Conservation (phyloP, 2,888 invertebrate genomes). For the Ypsolopha scabrella region DNA sequence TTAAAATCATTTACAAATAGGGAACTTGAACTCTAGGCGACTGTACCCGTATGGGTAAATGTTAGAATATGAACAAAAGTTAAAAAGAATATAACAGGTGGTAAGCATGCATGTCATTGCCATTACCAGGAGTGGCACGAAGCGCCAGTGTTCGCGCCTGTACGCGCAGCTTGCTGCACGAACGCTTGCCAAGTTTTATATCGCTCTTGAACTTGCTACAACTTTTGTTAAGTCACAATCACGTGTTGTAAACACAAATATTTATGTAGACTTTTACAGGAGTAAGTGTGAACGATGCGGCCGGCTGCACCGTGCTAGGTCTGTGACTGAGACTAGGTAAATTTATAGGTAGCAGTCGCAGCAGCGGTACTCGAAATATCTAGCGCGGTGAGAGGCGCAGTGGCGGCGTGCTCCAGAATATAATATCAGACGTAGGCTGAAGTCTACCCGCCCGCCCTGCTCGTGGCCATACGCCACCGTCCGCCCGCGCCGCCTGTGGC, state of each 20-base stretch:
- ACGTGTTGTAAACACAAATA: slow-evolving; percentile 4
- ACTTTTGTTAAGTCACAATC: slow-evolving; percentile 6
- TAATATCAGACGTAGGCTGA: slow-evolving; percentile 57
- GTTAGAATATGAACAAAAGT: no score
- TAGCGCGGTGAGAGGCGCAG: slow-evolving; percentile 60
- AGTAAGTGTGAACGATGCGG: slow-evolving; percentile 29
- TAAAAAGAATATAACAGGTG: no score
- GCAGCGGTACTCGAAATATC: slow-evolving; percentile 68
- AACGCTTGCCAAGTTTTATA: slow-evolving; percentile 11
- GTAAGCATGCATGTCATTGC: no score
- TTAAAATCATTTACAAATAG: no score
- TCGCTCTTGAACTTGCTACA: slow-evolving; percentile 10
- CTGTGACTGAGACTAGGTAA: slow-evolving; percentile 59
- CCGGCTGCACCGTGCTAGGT: slow-evolving; percentile 52
- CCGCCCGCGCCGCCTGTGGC: slow-evolving; percentile 16
- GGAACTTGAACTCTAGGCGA: no score
- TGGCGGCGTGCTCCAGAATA: slow-evolving; percentile 67
- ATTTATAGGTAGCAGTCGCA: slow-evolving; percentile 52
- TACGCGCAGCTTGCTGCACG: slow-evolving; percentile 5
- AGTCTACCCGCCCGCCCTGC: slow-evolving; percentile 26
- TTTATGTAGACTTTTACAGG: slow-evolving; percentile 6
- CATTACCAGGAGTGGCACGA: no score
- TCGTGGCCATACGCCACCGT: slow-evolving; percentile 23
- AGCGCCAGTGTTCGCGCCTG: no score
- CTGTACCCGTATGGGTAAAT: no score